Evolutionary conservation across 2,888 invertebrate genomes (phyloP).

Genomic region (Ferrisia virgata): DNA sequence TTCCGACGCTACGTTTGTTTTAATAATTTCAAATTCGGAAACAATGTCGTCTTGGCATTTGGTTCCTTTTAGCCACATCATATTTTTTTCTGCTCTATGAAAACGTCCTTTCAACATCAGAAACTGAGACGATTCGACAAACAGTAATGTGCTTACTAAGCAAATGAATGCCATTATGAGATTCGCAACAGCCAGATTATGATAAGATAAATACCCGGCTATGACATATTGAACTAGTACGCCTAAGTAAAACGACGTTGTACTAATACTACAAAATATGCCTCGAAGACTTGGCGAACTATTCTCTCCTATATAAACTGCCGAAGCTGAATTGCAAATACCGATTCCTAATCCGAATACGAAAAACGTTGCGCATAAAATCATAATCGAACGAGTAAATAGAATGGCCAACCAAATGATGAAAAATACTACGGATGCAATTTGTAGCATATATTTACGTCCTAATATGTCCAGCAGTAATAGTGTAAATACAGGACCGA

Average conservation of each 20-base stretch:
- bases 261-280: slow-evolving; percentile 32
- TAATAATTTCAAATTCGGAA: background rate
- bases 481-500: background rate
- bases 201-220: background rate
- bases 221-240: background rate
- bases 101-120: background rate
- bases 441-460: background rate
- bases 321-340: slow-evolving; percentile 48
- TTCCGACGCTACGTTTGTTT: background rate
- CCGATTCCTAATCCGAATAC: slow-evolving; percentile 49
- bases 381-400: background rate
- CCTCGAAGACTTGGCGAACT: slow-evolving; percentile 48
- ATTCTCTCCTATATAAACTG: slow-evolving; percentile 49
- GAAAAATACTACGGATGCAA: background rate
- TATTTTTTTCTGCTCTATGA: background rate
- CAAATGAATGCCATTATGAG: background rate
- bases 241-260: background rate
- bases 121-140: background rate
- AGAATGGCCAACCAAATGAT: background rate
- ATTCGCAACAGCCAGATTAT: background rate
- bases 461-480: background rate
- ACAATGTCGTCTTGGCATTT: background rate
- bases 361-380: slow-evolving; percentile 47
- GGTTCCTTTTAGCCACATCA: background rate
- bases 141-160: background rate